These are phyloP conservation scores for Halesus radiatus DNA, from an alignment of 1,140 invertebrate genomes.

Conservation along the genomic window DNA sequence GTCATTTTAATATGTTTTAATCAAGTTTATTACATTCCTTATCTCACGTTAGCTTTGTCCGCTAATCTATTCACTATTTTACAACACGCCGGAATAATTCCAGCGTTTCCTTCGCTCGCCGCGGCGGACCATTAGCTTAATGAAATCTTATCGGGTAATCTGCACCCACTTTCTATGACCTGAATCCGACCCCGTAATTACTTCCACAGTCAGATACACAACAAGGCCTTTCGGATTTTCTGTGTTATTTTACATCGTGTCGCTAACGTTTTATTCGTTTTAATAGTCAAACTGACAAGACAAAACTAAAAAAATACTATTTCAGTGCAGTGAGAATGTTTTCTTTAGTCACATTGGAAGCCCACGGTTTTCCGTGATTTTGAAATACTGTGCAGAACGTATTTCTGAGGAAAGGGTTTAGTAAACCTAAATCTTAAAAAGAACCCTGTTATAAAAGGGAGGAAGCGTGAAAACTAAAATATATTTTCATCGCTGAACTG, in stretches of 20 bases:
- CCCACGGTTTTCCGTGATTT: too few relatives aligned
- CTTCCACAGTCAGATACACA: conserved; percentile 10
- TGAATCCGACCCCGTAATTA: conserved; percentile 31
- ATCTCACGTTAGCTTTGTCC: conserved; percentile 44
- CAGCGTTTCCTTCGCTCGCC: conserved; percentile 29
- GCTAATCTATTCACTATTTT: conserved; percentile 51
- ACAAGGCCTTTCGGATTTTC: background rate
- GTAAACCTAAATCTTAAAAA: too few relatives aligned
- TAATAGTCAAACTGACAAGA: too few relatives aligned
- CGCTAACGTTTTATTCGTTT: too few relatives aligned
- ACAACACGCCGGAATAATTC: conserved; percentile 39
- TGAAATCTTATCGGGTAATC: conserved; percentile 56
- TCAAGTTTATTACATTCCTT: conserved; percentile 53
- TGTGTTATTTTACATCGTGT: background rate
- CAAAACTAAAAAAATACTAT: too few relatives aligned
- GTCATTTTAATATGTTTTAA: conserved; percentile 54
- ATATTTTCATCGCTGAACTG: too few relatives aligned
- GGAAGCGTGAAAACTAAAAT: too few relatives aligned
- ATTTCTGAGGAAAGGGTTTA: too few relatives aligned
- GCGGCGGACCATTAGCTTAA: conserved; percentile 48
- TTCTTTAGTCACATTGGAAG: too few relatives aligned
- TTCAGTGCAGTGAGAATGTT: too few relatives aligned
- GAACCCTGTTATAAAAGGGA: too few relatives aligned
- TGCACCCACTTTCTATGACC: conserved; percentile 47
- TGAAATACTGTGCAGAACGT: too few relatives aligned